Conservation (phyloP, 92 coral and sea anemone species). For the Epizoanthus fatuus region DNA sequence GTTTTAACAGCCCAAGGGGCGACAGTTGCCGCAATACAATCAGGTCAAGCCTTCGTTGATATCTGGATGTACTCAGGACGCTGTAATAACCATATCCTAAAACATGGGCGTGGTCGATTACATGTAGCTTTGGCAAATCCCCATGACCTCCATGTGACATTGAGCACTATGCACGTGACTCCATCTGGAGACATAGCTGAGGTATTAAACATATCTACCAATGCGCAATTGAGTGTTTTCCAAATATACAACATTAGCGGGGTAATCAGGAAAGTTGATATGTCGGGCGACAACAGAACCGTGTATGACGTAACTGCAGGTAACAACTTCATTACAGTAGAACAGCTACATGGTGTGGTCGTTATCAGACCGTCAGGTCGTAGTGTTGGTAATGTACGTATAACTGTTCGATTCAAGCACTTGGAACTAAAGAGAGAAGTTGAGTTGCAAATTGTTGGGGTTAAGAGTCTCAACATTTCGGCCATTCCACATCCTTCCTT, state of each 20-base stretch:
- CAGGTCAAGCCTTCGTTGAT: constrained; percentile 29
- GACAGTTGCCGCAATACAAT: constrained; percentile 26
- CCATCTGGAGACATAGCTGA: constrained; percentile 49
- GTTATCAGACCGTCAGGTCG: constrained; percentile 46
- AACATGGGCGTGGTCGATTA: constrained; percentile 19
- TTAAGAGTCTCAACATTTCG: not conserved
- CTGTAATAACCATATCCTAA: constrained; percentile 37
- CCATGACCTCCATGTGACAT: not conserved
- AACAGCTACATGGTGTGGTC: not conserved
- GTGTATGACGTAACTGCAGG: constrained; percentile 29
- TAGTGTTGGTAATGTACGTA: constrained; percentile 33
- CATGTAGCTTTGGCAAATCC: constrained; percentile 57
- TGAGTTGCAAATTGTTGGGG: constrained; percentile 42
- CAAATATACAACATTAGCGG: constrained; percentile 57
- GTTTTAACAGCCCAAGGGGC: constrained; percentile 22
- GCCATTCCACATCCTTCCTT: constrained; percentile 58
- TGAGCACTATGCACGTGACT: constrained; percentile 35
- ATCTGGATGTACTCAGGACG: constrained; percentile 55
- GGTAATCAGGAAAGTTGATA: constrained; percentile 30
- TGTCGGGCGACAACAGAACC: constrained; percentile 51
- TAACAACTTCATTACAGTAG: not conserved
- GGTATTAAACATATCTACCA: constrained; percentile 34
- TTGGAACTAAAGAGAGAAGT: constrained; percentile 20
- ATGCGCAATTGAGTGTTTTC: constrained; percentile 25
- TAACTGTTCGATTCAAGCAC: constrained; percentile 46